phyloP scores from a whole-genome alignment of 1,140 invertebrate genomes.

The Drosophila burlai region DNA sequence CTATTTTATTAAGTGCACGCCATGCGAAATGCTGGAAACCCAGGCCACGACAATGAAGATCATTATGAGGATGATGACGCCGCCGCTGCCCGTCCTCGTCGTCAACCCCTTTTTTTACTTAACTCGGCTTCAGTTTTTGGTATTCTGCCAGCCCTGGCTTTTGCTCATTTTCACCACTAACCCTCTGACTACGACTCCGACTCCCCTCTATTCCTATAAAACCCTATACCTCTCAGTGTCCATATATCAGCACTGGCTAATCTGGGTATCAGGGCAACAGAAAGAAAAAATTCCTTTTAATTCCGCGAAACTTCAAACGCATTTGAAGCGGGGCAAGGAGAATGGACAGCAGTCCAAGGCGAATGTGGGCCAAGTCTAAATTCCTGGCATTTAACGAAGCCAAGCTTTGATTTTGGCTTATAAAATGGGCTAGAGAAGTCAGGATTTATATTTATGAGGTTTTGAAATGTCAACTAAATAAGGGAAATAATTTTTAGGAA shows the following conservation, averaged over 20 bases:
- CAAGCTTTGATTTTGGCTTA: conserved; percentile 1
- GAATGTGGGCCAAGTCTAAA: conserved; percentile 34
- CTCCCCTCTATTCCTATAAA: conserved; percentile 12
- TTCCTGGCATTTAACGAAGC: conserved; percentile 4
- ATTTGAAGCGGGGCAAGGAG: not conserved
- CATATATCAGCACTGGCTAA: conserved; percentile 44
- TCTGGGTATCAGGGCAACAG: conserved; percentile 36
- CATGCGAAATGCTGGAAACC: conserved; percentile 48
- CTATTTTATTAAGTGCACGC: conserved; percentile 80
- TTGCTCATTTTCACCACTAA: conserved; percentile 49
- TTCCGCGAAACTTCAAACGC: conserved; percentile 33
- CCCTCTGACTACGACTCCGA: not conserved
- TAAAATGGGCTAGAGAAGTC: not conserved
- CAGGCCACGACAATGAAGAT: conserved; percentile 52
- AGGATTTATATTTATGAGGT: not conserved
- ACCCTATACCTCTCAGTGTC: not conserved
- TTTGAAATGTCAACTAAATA: not conserved
- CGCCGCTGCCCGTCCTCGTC: conserved; percentile 4
- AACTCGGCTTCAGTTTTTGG: conserved; percentile 6
- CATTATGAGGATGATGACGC: conserved; percentile 55
- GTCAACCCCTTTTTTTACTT: conserved; percentile 44
- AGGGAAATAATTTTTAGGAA: not conserved
- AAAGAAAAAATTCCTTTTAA: conserved; percentile 26
- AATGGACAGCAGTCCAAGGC: not conserved
- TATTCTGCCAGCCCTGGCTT: conserved; percentile 20